A percentile compares a stretch with the other conserved stretches of the same genome.
These are phyloP conservation scores for Pedetes capensis DNA, from an alignment of 2,113 vertebrate genomes.

Conservation along the genomic window DNA sequence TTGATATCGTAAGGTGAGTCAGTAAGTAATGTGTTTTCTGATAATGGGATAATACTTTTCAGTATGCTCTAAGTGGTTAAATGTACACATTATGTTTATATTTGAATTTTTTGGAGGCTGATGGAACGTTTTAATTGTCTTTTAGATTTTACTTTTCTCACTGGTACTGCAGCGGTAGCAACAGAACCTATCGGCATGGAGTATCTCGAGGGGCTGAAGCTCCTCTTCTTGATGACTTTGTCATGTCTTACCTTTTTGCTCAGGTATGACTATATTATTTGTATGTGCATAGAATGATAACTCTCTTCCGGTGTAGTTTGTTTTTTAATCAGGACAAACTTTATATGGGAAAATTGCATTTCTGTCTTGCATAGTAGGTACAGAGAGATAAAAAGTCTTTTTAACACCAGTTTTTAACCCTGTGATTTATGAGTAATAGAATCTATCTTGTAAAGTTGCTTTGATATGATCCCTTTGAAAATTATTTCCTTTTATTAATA, in stretches of 20 bases:
- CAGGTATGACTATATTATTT: slow-evolving; percentile 86
- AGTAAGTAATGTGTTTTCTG: slow-evolving; percentile 43
- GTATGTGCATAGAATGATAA: not conserved
- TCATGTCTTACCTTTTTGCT: slow-evolving; percentile 93
- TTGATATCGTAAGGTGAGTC: too few species aligned
- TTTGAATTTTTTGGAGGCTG: slow-evolving; percentile 14
- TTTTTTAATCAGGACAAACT: not conserved
- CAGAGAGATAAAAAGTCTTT: not conserved
- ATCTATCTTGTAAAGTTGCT: slow-evolving; percentile 21
- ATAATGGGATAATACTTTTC: not conserved
- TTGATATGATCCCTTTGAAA: slow-evolving; percentile 28
- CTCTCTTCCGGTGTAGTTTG: not conserved
- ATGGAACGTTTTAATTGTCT: slow-evolving; percentile 38
- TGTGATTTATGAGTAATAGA: not conserved
- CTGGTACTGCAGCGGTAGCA: slow-evolving; percentile 90
- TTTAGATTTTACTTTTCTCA: slow-evolving; percentile 94
- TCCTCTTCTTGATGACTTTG: slow-evolving; percentile 92
- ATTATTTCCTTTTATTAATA: slow-evolving; percentile 5
- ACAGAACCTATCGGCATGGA: slow-evolving; percentile 90
- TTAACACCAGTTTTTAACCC: slow-evolving; percentile 31
- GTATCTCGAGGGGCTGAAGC: slow-evolving; percentile 89
- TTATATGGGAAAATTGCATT: not conserved
- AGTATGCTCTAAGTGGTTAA: not conserved
- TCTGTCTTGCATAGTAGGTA: not conserved
- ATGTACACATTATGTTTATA: not conserved